Evolutionary conservation across 2,113 vertebrate genomes (phyloP), one percentile per base, ranked within the genome.

Genomic region (Scomber colias): DNA sequence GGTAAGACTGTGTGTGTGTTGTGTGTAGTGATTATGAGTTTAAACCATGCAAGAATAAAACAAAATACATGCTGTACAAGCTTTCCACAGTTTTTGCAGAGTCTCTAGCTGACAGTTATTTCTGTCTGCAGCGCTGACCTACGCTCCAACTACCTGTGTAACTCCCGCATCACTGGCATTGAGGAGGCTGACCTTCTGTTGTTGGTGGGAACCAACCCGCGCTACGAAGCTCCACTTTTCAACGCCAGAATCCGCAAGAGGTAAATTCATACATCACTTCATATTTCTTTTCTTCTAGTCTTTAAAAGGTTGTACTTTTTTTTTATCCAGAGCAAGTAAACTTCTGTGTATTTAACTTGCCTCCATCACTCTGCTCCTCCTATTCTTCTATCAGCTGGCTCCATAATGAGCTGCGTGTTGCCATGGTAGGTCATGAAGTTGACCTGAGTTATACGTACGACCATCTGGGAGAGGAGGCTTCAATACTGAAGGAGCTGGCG

Each of bases 91-190:
- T 48, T 1, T 77, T 7, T 16, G 31, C 24, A 69, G 13, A 46
- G 19, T 44, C 24, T 62, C 12, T 17, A 13, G 1, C 54, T 73
- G 31, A 72, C 51, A 5, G 40, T 45, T 24, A 8, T 62, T 0
- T 7, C 7, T 69, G 7, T 62, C 70, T 53, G 8, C 68, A 99
- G 98, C 76, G 95, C 96, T 74, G 98, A 99, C 92, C 92, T 99
- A 59, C 97, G 98, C 73, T 99, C 98, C 31, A 99, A 96, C 93
- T 99, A 99, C 92, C 95, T 99, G 83, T 93, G 99, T 87, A 99
- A 99, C 91, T 94, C 95, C 40, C 96, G 96, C 87, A 99, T 99
- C 75, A 86, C 95, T 1, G 98, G 98, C 79, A 96, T 99, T 53
- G 98, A 99, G 90, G 98, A 99, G 51, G 95, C 95, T 73, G 98